These are phyloP conservation scores for Castor canadensis DNA, from an alignment of 2,113 vertebrate genomes.

Conservation along the genomic window DNA sequence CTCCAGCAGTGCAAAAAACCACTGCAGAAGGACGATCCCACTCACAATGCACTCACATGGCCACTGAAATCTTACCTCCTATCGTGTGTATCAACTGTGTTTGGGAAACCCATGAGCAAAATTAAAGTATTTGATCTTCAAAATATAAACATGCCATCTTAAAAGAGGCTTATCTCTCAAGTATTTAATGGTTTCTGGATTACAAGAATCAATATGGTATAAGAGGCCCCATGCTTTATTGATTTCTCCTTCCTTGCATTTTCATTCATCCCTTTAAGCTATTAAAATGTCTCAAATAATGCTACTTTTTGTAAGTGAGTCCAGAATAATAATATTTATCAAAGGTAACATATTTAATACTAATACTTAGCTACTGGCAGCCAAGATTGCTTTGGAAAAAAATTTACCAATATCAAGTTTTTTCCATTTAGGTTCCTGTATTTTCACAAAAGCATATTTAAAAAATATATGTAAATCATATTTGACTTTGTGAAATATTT, in stretches of 20 bases:
- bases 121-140: slow-evolving; percentile 73
- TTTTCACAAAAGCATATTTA: background rate
- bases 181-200: slow-evolving; percentile 73
- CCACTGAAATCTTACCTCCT: background rate
- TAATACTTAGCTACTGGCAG: slow-evolving; percentile 53
- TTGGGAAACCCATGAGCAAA: slow-evolving; percentile 66
- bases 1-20: background rate
- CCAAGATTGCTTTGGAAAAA: slow-evolving; percentile 43
- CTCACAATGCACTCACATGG: background rate
- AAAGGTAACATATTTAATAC: slow-evolving; percentile 57
- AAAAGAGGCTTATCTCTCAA: slow-evolving; percentile 71
- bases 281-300: slow-evolving; percentile 48
- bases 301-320: slow-evolving; percentile 46
- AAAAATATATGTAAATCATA: background rate
- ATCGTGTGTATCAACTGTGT: background rate
- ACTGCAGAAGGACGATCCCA: background rate
- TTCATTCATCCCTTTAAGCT: slow-evolving; percentile 65
- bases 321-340: slow-evolving; percentile 62
- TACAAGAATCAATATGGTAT: slow-evolving; percentile 70
- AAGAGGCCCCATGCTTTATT: slow-evolving; percentile 59
- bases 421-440: background rate
- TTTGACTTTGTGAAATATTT: slow-evolving; percentile 40
- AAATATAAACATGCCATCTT: slow-evolving; percentile 69
- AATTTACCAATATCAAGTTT: background rate
- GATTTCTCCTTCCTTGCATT: slow-evolving; percentile 59